phyloP scores from a whole-genome alignment of 2,113 vertebrate species.

The Girardinichthys multiradiatus region DNA sequence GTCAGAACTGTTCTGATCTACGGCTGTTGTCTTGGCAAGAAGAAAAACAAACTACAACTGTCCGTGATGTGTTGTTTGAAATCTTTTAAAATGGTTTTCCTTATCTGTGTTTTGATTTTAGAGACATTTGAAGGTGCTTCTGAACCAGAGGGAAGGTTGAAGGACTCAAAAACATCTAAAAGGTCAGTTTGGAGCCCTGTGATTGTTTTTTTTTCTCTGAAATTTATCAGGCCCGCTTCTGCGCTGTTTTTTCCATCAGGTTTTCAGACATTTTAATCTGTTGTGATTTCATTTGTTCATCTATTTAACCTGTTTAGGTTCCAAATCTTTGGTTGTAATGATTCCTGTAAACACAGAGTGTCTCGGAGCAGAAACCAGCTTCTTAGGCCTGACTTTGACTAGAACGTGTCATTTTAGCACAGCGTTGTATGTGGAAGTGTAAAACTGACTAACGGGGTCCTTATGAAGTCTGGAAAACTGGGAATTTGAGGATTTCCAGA shows the following conservation, averaged over 20 bases:
- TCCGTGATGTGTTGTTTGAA: background rate
- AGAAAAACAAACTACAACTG: too few species aligned
- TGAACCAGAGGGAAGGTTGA: background rate
- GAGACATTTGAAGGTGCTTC: background rate
- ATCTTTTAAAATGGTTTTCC: background rate
- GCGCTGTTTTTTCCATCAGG: too few species aligned
- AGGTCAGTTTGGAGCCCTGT: constrained; percentile 53
- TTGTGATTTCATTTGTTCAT: too few species aligned
- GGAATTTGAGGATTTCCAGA: background rate
- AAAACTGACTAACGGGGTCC: background rate
- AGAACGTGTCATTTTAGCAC: background rate
- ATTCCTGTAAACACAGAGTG: background rate
- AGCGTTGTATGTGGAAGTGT: background rate
- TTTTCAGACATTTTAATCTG: too few species aligned
- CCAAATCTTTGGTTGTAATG: background rate
- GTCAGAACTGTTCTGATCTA: background rate
- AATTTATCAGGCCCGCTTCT: background rate
- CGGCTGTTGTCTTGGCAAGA: background rate
- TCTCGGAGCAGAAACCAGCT: background rate
- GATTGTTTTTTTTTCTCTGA: too few species aligned
- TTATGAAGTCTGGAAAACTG: background rate
- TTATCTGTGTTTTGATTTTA: background rate
- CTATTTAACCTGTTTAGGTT: background rate
- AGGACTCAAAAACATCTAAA: constrained; percentile 37
- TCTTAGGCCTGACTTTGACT: background rate